phyloP scores from a whole-genome alignment of 2,888 invertebrate genomes.

The Rutpela maculata region DNA sequence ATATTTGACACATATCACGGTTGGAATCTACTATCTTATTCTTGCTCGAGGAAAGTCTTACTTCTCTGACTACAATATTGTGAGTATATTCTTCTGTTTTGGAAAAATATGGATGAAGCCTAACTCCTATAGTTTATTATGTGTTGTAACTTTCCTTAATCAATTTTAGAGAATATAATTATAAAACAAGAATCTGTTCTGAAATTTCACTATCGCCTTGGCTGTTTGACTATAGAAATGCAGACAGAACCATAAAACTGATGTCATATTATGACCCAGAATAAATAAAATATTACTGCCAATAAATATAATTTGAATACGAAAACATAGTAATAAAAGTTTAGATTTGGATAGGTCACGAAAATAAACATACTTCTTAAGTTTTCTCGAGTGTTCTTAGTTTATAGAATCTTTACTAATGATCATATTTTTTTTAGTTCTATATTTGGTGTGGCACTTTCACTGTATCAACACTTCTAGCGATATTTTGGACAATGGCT shows the following conservation, averaged over 20 bases:
- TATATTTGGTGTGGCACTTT: conserved; percentile 74
- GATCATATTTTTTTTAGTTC: conserved; percentile 64
- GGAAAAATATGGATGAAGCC: too few relatives aligned
- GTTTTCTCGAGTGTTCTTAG: too few relatives aligned
- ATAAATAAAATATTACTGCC: too few relatives aligned
- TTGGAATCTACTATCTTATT: conserved; percentile 57
- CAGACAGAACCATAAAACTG: too few relatives aligned
- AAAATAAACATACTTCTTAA: not conserved
- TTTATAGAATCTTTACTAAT: not conserved
- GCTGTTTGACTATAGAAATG: not conserved
- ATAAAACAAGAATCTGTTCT: too few relatives aligned
- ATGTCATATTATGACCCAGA: too few relatives aligned
- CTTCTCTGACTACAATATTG: conserved; percentile 57
- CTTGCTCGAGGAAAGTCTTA: conserved; percentile 48
- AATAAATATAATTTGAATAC: too few relatives aligned
- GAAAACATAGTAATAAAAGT: too few relatives aligned
- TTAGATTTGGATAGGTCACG: not conserved
- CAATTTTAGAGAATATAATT: too few relatives aligned
- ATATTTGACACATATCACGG: conserved; percentile 73
- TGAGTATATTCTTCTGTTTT: conserved; percentile 48
- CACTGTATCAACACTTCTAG: conserved; percentile 68
- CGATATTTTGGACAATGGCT: conserved; percentile 73
- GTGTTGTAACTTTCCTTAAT: too few relatives aligned
- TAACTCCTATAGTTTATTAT: too few relatives aligned
- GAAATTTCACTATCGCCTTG: too few relatives aligned